Percentiles rank a stretch among this genome's conserved stretches.
Evolutionary conservation across 2,797 vertebrate species (phyloP).

Genomic region (Hapalemur alaotrensis): DNA sequence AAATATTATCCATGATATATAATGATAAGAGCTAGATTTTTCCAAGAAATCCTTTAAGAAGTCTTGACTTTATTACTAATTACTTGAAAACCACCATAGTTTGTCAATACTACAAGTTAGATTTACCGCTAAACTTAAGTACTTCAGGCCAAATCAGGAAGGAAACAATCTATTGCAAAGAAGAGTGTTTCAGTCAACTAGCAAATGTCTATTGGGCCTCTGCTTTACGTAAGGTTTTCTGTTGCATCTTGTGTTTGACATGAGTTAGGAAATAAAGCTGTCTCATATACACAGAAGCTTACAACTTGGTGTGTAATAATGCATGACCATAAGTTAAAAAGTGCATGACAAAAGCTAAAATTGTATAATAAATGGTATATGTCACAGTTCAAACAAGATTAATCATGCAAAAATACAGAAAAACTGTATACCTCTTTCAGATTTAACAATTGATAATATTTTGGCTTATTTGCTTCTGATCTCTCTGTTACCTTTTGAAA

Average conservation of each 20-base stretch:
- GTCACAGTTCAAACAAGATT: constrained; percentile 11
- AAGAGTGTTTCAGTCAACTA: background rate
- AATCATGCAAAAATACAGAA: constrained; percentile 30
- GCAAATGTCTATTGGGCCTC: background rate
- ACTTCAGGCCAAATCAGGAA: constrained; percentile 23
- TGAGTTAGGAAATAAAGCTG: constrained; percentile 19
- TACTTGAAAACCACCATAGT: constrained; percentile 2
- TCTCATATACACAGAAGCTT: background rate
- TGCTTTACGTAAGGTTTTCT: constrained; percentile 21
- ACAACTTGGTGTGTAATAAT: background rate
- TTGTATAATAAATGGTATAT: constrained; percentile 22
- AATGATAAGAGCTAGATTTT: constrained; percentile 41
- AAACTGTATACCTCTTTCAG: background rate
- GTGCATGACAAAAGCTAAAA: constrained; percentile 3
- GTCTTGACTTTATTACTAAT: background rate
- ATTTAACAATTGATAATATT: constrained; percentile 22
- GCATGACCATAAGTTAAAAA: constrained; percentile 21
- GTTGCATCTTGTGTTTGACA: background rate
- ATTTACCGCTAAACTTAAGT: constrained; percentile 33
- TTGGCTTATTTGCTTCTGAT: constrained; percentile 19
- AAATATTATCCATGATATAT: background rate
- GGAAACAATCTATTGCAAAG: background rate
- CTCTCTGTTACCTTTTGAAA: constrained; percentile 12
- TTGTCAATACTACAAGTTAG: constrained; percentile 23
- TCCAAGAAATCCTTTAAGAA: background rate